phyloP scores from a whole-genome alignment of 2,888 invertebrate genomes.

The Acrobasis consociella region DNA sequence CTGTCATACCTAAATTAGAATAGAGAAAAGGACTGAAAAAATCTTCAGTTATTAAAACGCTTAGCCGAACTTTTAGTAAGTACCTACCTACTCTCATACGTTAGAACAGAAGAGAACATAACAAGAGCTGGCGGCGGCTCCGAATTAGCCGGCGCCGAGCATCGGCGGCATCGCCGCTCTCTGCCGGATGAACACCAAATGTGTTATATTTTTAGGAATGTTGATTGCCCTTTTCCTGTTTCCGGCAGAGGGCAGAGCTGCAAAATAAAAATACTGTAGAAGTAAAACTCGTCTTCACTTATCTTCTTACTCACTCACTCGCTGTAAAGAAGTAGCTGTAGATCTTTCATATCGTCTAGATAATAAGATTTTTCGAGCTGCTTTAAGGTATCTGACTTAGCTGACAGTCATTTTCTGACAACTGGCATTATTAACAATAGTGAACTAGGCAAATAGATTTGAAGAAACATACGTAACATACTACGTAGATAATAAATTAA shows the following conservation, averaged over 20 bases:
- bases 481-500: no score
- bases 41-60: no score
- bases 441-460: no score
- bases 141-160: constrained; percentile 29
- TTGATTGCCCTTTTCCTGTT: constrained; percentile 81
- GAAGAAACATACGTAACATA: no score
- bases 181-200: constrained; percentile 80
- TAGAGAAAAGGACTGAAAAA: no score
- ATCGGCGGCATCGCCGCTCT: constrained; percentile 47
- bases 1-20: no score
- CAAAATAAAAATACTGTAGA: neutral
- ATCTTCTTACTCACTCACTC: neutral
- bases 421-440: no score
- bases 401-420: no score
- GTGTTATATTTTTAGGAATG: constrained; percentile 82
- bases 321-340: no score
- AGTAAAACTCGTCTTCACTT: neutral
- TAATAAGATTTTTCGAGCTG: no score
- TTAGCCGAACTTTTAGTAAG: neutral
- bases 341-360: no score
- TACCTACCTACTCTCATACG: neutral
- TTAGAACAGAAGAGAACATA: neutral
- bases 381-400: no score
- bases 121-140: constrained; percentile 13
- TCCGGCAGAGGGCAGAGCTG: constrained; percentile 54